phyloP scores from a whole-genome alignment of 64 coral and sea anemone genomes.

The Stichodactyla mertensii region DNA sequence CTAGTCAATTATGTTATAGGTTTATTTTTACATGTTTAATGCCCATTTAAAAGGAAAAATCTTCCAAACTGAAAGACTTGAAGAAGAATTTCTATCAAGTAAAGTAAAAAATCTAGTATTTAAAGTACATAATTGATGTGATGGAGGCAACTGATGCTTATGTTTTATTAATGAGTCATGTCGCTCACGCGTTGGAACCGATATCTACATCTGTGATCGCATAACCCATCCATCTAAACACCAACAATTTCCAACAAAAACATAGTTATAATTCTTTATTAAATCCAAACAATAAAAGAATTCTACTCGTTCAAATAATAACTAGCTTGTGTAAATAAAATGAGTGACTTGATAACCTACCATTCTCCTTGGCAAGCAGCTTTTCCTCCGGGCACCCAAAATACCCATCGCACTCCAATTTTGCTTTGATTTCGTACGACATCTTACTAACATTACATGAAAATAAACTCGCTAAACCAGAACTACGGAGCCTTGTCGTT shows the following conservation, averaged over 20 bases:
- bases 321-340: neutral
- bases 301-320: neutral
- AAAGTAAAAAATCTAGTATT: neutral
- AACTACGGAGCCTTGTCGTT: slow-evolving; percentile 17
- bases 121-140: neutral
- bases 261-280: neutral
- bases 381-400: slow-evolving; percentile 31
- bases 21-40: neutral
- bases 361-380: neutral
- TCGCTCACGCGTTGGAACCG: neutral
- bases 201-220: neutral
- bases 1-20: no score
- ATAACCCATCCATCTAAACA: neutral
- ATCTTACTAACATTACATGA: slow-evolving; percentile 36
- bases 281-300: neutral
- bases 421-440: slow-evolving; percentile 10
- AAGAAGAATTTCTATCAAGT: neutral
- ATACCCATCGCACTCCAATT: slow-evolving; percentile 22
- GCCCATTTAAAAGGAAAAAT: neutral
- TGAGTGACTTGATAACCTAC: neutral
- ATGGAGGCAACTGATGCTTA: neutral
- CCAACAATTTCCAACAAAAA: neutral
- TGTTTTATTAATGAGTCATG: neutral
- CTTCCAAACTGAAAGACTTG: neutral
- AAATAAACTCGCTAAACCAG: neutral